Percentiles rank a stretch among this genome's conserved stretches.
Conservation (phyloP, 1,140 invertebrate species). For the Drosophila dunni region DNA sequence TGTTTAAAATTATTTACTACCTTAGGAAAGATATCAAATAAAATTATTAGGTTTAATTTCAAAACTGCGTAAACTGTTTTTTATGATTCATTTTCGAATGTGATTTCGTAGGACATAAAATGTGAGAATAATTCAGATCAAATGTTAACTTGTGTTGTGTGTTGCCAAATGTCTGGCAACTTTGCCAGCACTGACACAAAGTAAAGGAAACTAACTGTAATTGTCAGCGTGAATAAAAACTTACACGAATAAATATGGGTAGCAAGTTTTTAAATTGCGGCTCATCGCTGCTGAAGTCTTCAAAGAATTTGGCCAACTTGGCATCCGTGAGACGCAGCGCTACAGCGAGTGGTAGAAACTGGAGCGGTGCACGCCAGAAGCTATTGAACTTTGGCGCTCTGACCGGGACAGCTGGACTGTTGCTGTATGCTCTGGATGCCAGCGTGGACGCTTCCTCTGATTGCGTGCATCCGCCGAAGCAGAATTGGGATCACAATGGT, state of each 20-base stretch:
- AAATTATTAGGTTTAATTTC: too few species aligned
- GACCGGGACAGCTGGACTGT: constrained; percentile 91
- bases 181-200: constrained; percentile 16
- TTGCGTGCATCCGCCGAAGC: constrained; percentile 91
- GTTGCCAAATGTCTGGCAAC: neutral
- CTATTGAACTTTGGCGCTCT: constrained; percentile 86
- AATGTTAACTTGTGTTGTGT: neutral
- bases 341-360: neutral
- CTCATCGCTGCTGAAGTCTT: constrained; percentile 34
- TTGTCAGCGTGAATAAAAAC: constrained; percentile 5
- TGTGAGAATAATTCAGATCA: neutral
- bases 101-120: too few species aligned
- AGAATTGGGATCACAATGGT: constrained; percentile 93
- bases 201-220: neutral
- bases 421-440: constrained; percentile 93
- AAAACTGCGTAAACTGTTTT: too few species aligned
- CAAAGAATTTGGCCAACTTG: constrained; percentile 15
- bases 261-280: constrained; percentile 41
- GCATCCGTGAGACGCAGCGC: constrained; percentile 12
- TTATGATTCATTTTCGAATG: too few species aligned
- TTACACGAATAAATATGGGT: constrained; percentile 33
- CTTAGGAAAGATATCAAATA: too few species aligned
- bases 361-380: constrained; percentile 13
- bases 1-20: too few species aligned
- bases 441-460: constrained; percentile 92